phyloP scores from a whole-genome alignment of 2,113 vertebrate genomes.

The Istiophorus platypterus region DNA sequence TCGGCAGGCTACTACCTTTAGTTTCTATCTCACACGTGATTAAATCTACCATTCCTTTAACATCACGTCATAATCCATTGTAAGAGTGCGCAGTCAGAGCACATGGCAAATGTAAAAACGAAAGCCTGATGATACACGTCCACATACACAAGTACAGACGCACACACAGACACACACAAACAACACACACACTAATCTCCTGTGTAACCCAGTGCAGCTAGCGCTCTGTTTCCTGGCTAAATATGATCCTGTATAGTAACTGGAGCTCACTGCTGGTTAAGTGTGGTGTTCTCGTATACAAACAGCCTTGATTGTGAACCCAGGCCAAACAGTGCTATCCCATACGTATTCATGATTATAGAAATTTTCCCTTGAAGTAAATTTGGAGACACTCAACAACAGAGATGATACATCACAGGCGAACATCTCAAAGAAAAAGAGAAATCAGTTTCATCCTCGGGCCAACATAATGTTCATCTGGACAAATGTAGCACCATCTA shows the following conservation, averaged over 20 bases:
- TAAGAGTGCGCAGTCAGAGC: neutral
- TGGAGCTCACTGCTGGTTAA: slow-evolving; percentile 47
- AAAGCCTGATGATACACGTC: slow-evolving; percentile 21
- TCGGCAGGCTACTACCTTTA: neutral
- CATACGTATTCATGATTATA: slow-evolving; percentile 23
- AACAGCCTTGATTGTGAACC: slow-evolving; percentile 35
- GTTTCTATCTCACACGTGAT: slow-evolving; percentile 14
- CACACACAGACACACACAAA: slow-evolving; percentile 19
- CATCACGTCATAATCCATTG: neutral
- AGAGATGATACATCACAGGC: neutral
- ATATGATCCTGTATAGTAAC: slow-evolving; percentile 69
- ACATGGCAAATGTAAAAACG: slow-evolving; percentile 26
- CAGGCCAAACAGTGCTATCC: slow-evolving; percentile 13
- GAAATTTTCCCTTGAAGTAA: neutral
- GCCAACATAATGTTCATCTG: slow-evolving; percentile 11
- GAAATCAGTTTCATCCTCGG: neutral
- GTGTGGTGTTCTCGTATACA: slow-evolving; percentile 38
- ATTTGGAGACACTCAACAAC: slow-evolving; percentile 1
- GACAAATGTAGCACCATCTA: neutral
- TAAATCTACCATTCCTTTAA: neutral
- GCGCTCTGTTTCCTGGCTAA: slow-evolving; percentile 62
- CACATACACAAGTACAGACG: neutral
- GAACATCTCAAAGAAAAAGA: slow-evolving; percentile 15
- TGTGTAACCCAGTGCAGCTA: slow-evolving; percentile 36
- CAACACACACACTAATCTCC: slow-evolving; percentile 19